phyloP scores from a whole-genome alignment of 2,888 invertebrate species.

The Panopea generosa region DNA sequence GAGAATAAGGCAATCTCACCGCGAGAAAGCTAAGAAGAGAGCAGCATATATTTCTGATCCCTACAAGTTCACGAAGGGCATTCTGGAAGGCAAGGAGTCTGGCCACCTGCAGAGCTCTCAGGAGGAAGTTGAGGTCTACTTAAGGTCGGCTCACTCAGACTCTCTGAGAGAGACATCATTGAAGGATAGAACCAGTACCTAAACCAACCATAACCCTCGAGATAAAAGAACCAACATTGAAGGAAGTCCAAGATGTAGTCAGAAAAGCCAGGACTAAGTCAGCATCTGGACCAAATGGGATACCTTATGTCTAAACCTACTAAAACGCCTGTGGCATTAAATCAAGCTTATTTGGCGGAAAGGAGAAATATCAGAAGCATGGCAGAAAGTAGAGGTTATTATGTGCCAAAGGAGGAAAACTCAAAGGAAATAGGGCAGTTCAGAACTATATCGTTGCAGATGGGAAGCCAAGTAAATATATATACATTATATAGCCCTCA shows the following conservation, averaged over 20 bases:
- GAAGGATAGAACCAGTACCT: constrained; percentile 9
- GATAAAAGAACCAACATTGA: constrained; percentile 21
- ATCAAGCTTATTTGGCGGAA: too few species aligned
- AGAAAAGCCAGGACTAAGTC: constrained; percentile 32
- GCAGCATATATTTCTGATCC: constrained; percentile 16
- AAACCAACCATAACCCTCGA: constrained; percentile 16
- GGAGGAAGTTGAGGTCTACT: constrained; percentile 27
- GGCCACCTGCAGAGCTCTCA: constrained; percentile 7
- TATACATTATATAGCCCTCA: too few species aligned
- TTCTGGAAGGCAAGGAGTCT: constrained; percentile 13
- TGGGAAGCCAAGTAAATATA: too few species aligned
- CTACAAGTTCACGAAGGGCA: constrained; percentile 16
- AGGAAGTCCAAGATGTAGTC: constrained; percentile 19
- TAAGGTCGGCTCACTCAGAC: constrained; percentile 17
- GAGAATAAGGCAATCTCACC: not conserved
- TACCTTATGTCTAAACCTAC: constrained; percentile 43
- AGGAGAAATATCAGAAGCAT: too few species aligned
- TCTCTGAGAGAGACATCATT: constrained; percentile 11
- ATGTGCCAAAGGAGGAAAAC: too few species aligned
- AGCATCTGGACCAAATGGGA: constrained; percentile 37
- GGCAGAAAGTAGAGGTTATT: too few species aligned
- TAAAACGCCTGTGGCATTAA: constrained; percentile 24
- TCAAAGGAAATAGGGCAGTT: too few species aligned
- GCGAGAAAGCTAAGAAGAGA: not conserved
- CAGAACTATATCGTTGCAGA: too few species aligned